phyloP scores from a whole-genome alignment of 2,113 vertebrate genomes.

The human (Homo sapiens) region GRCh38 chr6:131754001-131754500 shows the following conservation, averaged over 20 bases:
- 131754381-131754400: neutral
- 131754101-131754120: neutral
- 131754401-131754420: neutral
- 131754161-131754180: neutral
- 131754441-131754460: neutral
- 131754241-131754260: conserved; percentile 12
- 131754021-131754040: conserved; percentile 25
- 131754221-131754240: neutral
- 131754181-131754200: neutral
- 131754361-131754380: conserved; percentile 4
- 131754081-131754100: conserved; percentile 3
- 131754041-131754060: neutral
- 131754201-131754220: conserved; percentile 6
- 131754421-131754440: neutral
- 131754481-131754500: neutral
- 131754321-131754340: conserved; percentile 33
- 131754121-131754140: neutral
- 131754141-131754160: neutral
- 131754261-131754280: conserved; percentile 26
- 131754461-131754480: neutral
- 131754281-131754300: conserved; percentile 31
- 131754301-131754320: conserved; percentile 36
- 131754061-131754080: neutral
- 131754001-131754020: neutral
- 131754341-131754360: conserved; percentile 43